These are phyloP conservation scores for Erpornis zantholeuca DNA, from an alignment of 2,113 vertebrate species.

Conservation along the genomic window DNA sequence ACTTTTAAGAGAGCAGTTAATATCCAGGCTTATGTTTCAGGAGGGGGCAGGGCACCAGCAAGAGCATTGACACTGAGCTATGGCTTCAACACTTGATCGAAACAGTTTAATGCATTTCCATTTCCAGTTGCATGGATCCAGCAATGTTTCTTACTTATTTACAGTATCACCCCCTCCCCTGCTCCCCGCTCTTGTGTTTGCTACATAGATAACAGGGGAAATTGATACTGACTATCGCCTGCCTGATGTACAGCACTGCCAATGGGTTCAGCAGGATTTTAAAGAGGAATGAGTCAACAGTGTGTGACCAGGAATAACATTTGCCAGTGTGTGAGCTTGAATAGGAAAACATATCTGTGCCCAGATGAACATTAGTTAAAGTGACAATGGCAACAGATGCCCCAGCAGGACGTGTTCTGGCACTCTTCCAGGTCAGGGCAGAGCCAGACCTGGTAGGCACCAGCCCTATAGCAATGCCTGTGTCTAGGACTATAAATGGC, in stretches of 20 bases:
- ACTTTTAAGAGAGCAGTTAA: conserved; percentile 41
- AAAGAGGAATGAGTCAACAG: conserved; percentile 43
- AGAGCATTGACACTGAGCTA: neutral
- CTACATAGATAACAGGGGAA: conserved; percentile 18
- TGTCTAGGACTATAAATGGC: neutral
- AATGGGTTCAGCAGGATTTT: conserved; percentile 31
- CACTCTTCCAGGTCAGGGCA: neutral
- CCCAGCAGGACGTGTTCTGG: neutral
- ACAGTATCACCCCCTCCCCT: neutral
- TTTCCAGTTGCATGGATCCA: conserved; percentile 38
- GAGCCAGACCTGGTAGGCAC: neutral
- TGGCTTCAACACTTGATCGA: conserved; percentile 24
- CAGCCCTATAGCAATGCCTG: neutral
- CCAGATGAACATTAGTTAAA: conserved; percentile 15
- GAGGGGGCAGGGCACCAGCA: neutral
- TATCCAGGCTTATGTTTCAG: conserved; percentile 10
- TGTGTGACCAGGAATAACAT: conserved; percentile 42
- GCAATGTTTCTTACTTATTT: conserved; percentile 49
- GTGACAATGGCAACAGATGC: conserved; percentile 31
- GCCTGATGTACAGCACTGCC: conserved; percentile 28
- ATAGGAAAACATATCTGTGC: neutral
- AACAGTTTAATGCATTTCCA: conserved; percentile 56
- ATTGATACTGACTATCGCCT: conserved; percentile 38
- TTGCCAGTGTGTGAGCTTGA: neutral
- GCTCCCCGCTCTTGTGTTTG: neutral